Conservation (phyloP, 35 echinoderm and acorn worm species). For the Acanthaster planci region DNA sequence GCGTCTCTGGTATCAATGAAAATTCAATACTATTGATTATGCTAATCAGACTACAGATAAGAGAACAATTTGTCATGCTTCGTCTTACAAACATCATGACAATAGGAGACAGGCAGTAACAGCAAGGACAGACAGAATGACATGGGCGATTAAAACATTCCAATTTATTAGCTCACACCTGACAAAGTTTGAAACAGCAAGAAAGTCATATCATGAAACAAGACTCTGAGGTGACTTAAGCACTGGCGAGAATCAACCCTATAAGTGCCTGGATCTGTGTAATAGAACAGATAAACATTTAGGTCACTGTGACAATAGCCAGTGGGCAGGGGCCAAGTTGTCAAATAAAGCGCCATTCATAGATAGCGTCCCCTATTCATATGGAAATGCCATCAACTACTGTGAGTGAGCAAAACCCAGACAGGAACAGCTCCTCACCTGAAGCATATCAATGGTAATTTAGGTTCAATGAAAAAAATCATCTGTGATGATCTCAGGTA, state of each 20-base stretch:
- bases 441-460: too few species aligned
- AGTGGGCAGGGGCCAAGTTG: neutral
- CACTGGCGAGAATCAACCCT: neutral
- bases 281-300: neutral
- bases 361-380: slow-evolving; percentile 4
- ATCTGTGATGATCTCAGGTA: too few species aligned
- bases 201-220: neutral
- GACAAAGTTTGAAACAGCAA: neutral
- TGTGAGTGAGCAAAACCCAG: neutral
- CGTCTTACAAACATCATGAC: neutral
- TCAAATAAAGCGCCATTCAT: neutral
- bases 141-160: neutral
- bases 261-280: neutral
- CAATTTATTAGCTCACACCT: slow-evolving; percentile 5
- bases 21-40: slow-evolving; percentile 30
- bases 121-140: neutral
- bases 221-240: neutral
- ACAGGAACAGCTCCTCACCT: too few species aligned
- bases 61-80: neutral
- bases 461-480: too few species aligned
- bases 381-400: neutral
- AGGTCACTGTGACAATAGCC: neutral
- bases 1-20: neutral
- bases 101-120: neutral
- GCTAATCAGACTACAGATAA: neutral